These are phyloP conservation scores for Drepana falcataria DNA, from an alignment of 2,888 invertebrate species.

Conservation along the genomic window DNA sequence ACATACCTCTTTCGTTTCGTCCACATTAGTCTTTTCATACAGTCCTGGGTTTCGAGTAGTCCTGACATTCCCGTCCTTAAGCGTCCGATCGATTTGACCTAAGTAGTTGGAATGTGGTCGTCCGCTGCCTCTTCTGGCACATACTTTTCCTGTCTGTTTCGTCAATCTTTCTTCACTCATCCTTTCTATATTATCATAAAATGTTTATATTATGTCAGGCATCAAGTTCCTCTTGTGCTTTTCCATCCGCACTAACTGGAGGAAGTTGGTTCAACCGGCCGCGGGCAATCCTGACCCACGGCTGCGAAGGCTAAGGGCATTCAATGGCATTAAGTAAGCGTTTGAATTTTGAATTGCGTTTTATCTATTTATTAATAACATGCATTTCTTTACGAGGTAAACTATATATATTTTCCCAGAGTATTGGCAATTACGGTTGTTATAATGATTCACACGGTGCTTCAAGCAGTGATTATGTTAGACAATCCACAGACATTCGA, in stretches of 20 bases:
- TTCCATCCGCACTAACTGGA: constrained; percentile 35
- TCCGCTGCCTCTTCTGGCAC: too few relatives aligned
- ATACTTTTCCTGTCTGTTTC: too few relatives aligned
- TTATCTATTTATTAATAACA: too few relatives aligned
- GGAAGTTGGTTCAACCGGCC: constrained; percentile 11
- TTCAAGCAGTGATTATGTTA: constrained; percentile 9
- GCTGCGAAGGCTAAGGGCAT: constrained; percentile 14
- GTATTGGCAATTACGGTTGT: constrained; percentile 19
- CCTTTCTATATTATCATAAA: too few relatives aligned
- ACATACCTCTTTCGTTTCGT: too few relatives aligned
- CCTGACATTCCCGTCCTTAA: too few relatives aligned
- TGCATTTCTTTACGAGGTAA: not conserved
- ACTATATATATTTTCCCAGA: constrained; percentile 11
- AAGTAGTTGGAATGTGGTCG: too few relatives aligned
- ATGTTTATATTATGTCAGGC: not conserved
- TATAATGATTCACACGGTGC: constrained; percentile 21
- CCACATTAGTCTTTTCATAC: too few relatives aligned
- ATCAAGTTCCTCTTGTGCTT: constrained; percentile 26
- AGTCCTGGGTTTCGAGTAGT: too few relatives aligned
- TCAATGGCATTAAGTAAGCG: constrained; percentile 30
- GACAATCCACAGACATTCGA: constrained; percentile 27
- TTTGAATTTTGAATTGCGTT: too few relatives aligned
- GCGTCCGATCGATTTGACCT: too few relatives aligned
- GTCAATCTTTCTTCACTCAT: too few relatives aligned
- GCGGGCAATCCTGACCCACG: constrained; percentile 12